Evolutionary conservation across 2,797 vertebrate species (phyloP), one percentile per base, ranked within the genome.

Genomic region (Clarias platycephalus): DNA sequence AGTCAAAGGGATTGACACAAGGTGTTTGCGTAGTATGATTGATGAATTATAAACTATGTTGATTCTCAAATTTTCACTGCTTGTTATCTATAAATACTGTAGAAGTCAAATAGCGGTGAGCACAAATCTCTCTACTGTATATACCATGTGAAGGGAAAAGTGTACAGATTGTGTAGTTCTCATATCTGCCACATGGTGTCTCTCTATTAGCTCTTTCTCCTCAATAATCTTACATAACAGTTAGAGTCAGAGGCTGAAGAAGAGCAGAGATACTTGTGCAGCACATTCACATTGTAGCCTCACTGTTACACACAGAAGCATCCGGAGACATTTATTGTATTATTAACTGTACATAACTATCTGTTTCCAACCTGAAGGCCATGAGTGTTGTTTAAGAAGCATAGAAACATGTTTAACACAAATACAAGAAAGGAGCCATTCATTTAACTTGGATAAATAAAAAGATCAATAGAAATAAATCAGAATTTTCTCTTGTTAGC

Each of bases 181-280:
- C 58, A 13, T 0, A 34, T 87, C 88, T 58, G 71, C 94, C 94
- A 94, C 93, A 68, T 0, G 84, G 92, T 91, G 81, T 83, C 66
- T 75, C 80, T 86, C 87, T 87, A 86, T 81, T 89, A 57, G 63
- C 70, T 87, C 85, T 88, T 28, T 83, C 64, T 72, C 34, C n/a
- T 77, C 66, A 24, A 70, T 87, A 86, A 40, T 84, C 79, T 75
- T 18, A 80, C 75, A 60, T 89, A 89, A 87, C 81, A 63, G 2
- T 24, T 70, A 70, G 58, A 24, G 71, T 40, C 72, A 80, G 79
- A 72, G 20, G 63, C 26, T 74, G 49, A 24, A 62, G 24, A 26
- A 79, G 40, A 78, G n/a, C 77, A 72, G 83, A 83, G 68, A 81
- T 82, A 37, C 26, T 68, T 44, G 10, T 44, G 57, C 31, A 37